Evolutionary conservation across 2,797 vertebrate genomes (phyloP).

Genomic region (Odontamblyopus lacepedii): DNA sequence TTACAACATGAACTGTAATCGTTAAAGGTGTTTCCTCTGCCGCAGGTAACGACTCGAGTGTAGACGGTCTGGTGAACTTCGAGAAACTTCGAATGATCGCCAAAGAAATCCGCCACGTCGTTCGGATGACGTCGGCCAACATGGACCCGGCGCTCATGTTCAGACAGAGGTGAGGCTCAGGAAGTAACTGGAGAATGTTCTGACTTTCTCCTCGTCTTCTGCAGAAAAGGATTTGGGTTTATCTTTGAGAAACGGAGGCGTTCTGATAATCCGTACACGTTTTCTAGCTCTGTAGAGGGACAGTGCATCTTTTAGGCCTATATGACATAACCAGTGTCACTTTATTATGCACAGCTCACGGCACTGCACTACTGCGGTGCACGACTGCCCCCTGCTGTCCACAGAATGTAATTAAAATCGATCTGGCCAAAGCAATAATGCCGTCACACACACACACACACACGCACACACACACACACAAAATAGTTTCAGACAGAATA

Average conservation of each 20-base stretch:
- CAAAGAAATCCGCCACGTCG: conserved; percentile 93
- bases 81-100: conserved; percentile 98
- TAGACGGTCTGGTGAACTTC: conserved; percentile 96
- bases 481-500: too few species aligned
- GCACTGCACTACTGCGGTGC: conserved; percentile 48
- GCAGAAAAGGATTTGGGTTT: too few species aligned
- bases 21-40: not conserved
- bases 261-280: too few species aligned
- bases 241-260: too few species aligned
- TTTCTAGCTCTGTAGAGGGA: too few species aligned
- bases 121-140: conserved; percentile 94
- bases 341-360: conserved; percentile 14
- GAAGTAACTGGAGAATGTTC: not conserved
- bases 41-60: conserved; percentile 91
- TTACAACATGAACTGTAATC: too few species aligned
- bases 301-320: too few species aligned
- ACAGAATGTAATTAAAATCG: too few species aligned
- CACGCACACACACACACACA: too few species aligned
- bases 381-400: conserved; percentile 67
- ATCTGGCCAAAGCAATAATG: too few species aligned
- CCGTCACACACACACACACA: too few species aligned
- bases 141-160: conserved; percentile 99
- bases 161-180: conserved; percentile 87
- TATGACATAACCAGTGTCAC: not conserved
- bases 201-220: too few species aligned